Percentiles rank a stretch among this genome's conserved stretches.
These are phyloP conservation scores for Thymelicus sylvestris DNA, from an alignment of 2,888 invertebrate genomes.

Conservation along the genomic window DNA sequence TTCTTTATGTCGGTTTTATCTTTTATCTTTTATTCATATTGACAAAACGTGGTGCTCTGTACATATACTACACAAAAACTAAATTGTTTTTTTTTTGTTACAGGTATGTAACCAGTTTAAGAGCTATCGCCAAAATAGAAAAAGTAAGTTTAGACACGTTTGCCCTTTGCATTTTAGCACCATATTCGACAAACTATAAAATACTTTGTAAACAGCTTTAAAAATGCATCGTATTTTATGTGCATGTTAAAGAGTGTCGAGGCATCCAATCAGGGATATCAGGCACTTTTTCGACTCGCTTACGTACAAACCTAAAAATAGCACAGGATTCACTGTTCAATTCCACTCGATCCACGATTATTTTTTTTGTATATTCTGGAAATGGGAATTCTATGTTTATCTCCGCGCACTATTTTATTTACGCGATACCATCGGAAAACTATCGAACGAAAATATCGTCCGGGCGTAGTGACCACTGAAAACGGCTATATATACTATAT, in stretches of 20 bases:
- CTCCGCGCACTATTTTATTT: background rate
- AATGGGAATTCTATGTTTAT: constrained; percentile 15
- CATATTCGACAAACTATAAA: too few relatives aligned
- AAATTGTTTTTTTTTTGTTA: background rate
- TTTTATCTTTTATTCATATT: too few relatives aligned
- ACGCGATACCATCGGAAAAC: background rate
- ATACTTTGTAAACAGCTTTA: background rate
- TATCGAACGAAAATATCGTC: background rate
- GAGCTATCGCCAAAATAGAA: too few relatives aligned
- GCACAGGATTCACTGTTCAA: constrained; percentile 17
- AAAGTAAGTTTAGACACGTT: too few relatives aligned
- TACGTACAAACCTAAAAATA: constrained; percentile 18
- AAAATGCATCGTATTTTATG: constrained; percentile 19
- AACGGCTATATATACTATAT: too few relatives aligned
- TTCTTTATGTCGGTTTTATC: too few relatives aligned
- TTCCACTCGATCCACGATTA: constrained; percentile 16
- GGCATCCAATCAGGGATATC: constrained; percentile 12
- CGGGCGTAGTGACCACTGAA: too few relatives aligned
- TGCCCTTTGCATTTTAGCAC: too few relatives aligned
- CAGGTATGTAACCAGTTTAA: constrained; percentile 1
- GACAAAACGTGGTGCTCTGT: too few relatives aligned
- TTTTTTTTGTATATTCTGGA: background rate
- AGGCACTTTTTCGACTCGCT: constrained; percentile 11
- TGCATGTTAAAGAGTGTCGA: constrained; percentile 21
- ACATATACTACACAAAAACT: too few relatives aligned